Evolutionary conservation across 2,888 invertebrate genomes (phyloP).

Genomic region (Lasioglossum leucozonium): DNA sequence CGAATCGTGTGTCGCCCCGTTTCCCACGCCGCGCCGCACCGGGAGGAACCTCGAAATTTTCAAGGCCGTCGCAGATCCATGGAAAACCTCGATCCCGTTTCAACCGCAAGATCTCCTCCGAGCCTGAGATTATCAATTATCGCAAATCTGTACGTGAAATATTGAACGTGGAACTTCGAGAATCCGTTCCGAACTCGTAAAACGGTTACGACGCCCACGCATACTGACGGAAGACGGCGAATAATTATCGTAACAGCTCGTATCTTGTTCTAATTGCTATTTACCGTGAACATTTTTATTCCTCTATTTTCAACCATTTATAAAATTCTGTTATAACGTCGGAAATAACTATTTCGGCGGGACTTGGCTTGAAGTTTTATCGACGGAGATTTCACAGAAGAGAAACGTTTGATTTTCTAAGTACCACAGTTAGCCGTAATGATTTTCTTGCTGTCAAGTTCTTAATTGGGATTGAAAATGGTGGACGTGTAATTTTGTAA

Average conservation of each 20-base stretch:
- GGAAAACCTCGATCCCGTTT: neutral
- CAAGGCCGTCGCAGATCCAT: conserved; percentile 19
- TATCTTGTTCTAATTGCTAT: neutral
- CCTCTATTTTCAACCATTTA: neutral
- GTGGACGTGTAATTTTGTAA: no score
- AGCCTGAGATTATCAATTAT: neutral
- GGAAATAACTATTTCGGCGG: neutral
- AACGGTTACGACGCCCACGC: neutral
- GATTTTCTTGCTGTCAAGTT: neutral
- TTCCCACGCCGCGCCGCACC: neutral
- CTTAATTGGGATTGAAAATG: neutral
- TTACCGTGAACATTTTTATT: neutral
- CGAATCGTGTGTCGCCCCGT: conserved; percentile 13
- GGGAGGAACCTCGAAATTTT: conserved; percentile 31
- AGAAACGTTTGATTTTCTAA: no score
- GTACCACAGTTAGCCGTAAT: neutral
- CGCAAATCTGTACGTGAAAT: neutral
- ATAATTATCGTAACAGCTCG: neutral
- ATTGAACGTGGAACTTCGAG: neutral
- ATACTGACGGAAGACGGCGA: neutral
- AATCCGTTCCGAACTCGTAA: neutral
- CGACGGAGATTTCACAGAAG: no score
- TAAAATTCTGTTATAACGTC: neutral
- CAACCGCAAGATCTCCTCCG: neutral
- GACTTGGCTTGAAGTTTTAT: no score